Base-by-base conservation (phyloP, 2,888 invertebrate species). In the Limnephilus auricula region DNA sequence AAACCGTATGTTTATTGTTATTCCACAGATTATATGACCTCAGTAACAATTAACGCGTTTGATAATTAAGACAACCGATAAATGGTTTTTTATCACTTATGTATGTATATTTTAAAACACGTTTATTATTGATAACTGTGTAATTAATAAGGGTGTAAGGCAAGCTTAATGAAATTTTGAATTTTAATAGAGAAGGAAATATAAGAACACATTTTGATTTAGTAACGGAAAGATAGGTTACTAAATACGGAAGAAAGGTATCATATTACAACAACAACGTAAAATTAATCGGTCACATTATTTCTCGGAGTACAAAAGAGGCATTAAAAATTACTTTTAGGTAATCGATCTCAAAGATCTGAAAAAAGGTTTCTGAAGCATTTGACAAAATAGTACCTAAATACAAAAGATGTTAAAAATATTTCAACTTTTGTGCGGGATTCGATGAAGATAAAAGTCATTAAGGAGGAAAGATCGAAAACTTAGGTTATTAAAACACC, bases 401-500 rank as follows among this genome's bases (percentile, higher is more conserved):
- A 31, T 80, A 80, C 80, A 80, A 32, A 32, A 32, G 80, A 80
- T 32, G 80, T 32, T 18, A 31, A 65, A 65, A 65, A 65, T 65
- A 65, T 34, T 82, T 32, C 18, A 82, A 82, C 31, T 82, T 25
- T 34, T 82, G 15, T 82, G 25, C 25, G 2, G 32, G 37, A 82
- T 34, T 34, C 82, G 82, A 34, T 82, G 30, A 25, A 85, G 85
- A 85, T 85, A 40, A 85, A 45, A 85, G 37, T 45, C 85, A 85
- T 85, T 85, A 85, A 37, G 12, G n/a, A 40, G n/a, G 85, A 45
- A 85, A n/a, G 40, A n/a, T 40, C 40, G n/a, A 30, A 85, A 85
- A 85, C n/a, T 85, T n/a, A 45, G 40, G 40, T 65, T 88, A 88
- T 88, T 88, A 65, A 78, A 88, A 88, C 13, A 88, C 18, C 88